phyloP scores from a whole-genome alignment of 2,888 invertebrate species.

The Seladonia tumulorum region DNA sequence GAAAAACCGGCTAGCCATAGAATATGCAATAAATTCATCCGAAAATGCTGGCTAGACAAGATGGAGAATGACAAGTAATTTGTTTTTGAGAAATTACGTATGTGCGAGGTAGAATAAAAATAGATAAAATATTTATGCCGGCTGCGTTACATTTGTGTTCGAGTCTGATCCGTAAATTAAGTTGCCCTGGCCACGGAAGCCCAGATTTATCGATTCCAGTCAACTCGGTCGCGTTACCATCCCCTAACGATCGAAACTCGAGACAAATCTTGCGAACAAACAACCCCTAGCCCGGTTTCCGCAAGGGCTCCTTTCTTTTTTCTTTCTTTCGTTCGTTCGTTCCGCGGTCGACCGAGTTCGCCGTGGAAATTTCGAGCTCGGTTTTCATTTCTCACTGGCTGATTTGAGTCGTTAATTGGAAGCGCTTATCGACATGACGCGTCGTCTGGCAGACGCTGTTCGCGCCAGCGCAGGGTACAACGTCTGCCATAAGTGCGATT shows the following conservation, averaged over 20 bases:
- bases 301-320: not conserved
- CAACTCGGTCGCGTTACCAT: slow-evolving; percentile 12
- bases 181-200: slow-evolving; percentile 45
- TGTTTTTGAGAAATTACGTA: not conserved
- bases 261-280: slow-evolving; percentile 48
- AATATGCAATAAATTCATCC: not conserved
- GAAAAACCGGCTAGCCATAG: not conserved
- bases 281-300: not conserved
- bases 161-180: slow-evolving; percentile 71
- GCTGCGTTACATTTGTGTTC: slow-evolving; percentile 51
- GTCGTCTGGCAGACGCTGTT: not conserved
- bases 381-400: slow-evolving; percentile 64
- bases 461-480: not conserved
- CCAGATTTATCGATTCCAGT: slow-evolving; percentile 49
- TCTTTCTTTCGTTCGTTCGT: slow-evolving; percentile 1
- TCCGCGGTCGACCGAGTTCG: not conserved
- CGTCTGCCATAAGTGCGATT: slow-evolving; percentile 2
- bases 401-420: slow-evolving; percentile 72
- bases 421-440: slow-evolving; percentile 67
- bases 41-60: not conserved
- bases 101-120: not conserved
- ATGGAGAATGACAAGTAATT: not conserved
- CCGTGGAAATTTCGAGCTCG: slow-evolving; percentile 42
- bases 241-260: slow-evolving; percentile 25
- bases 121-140: slow-evolving; percentile 37